phyloP scores from a whole-genome alignment of 1,140 invertebrate species.

The Calycopis cecrops region DNA sequence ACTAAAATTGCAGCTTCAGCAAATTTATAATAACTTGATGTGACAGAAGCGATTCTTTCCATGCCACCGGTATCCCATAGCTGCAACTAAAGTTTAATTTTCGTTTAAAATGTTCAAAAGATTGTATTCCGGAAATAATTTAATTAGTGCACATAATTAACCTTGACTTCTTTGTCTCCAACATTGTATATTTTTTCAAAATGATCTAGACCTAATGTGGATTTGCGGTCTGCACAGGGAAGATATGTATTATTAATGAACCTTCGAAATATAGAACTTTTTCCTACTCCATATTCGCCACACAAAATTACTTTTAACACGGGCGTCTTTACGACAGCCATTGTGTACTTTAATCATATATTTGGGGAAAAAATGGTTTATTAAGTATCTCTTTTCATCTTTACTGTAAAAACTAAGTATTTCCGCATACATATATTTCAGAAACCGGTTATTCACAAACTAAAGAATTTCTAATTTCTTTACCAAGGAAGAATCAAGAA shows the following conservation, averaged over 20 bases:
- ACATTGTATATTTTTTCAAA: constrained; percentile 87
- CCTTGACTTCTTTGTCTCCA: constrained; percentile 85
- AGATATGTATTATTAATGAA: constrained; percentile 93
- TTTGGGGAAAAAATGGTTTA: background rate
- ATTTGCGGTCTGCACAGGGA: constrained; percentile 86
- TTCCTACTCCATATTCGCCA: constrained; percentile 96
- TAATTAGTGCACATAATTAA: constrained; percentile 50
- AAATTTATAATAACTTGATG: constrained; percentile 95
- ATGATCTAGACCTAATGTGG: constrained; percentile 94
- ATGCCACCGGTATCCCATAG: constrained; percentile 96
- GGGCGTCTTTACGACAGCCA: constrained; percentile 89
- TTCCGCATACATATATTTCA: too few relatives aligned
- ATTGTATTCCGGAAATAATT: constrained; percentile 13
- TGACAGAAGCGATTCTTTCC: constrained; percentile 95
- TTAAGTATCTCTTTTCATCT: too few relatives aligned
- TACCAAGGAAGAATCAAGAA: too few relatives aligned
- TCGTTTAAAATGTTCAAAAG: constrained; percentile 1
- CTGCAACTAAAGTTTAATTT: constrained; percentile 81
- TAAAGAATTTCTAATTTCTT: too few relatives aligned
- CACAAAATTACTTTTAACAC: constrained; percentile 96
- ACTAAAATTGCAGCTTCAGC: constrained; percentile 93
- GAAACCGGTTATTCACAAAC: too few relatives aligned
- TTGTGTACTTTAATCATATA: constrained; percentile 38
- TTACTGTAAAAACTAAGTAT: too few relatives aligned
- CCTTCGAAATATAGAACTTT: constrained; percentile 93